A percentile compares a stretch with the other conserved stretches of the same genome.
phyloP scores from a whole-genome alignment of 2,113 vertebrate genomes.

The Oceanites oceanicus region DNA sequence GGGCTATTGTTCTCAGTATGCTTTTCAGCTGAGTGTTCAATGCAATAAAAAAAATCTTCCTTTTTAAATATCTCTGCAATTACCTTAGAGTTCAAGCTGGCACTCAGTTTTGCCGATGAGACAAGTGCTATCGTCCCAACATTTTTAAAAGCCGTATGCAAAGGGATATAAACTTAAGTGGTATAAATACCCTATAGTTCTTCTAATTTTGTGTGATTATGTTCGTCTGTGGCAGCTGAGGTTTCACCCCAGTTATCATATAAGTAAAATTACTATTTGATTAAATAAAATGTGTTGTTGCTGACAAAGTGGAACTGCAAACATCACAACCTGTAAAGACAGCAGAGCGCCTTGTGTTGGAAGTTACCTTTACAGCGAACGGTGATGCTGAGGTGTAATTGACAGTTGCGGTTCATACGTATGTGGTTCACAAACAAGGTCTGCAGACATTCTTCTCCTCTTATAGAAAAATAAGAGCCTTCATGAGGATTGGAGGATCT shows the following conservation, averaged over 20 bases:
- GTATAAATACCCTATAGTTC: background rate
- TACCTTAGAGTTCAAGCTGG: background rate
- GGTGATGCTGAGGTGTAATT: background rate
- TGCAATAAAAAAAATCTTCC: background rate
- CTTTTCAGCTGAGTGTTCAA: background rate
- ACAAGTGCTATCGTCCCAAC: background rate
- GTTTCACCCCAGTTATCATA: background rate
- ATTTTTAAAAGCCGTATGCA: background rate
- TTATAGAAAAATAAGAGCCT: background rate
- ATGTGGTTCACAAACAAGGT: background rate
- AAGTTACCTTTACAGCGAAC: background rate
- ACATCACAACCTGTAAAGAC: background rate
- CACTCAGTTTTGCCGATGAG: background rate
- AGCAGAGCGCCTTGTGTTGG: background rate
- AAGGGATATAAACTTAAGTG: background rate
- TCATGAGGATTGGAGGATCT: background rate
- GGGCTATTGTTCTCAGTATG: background rate
- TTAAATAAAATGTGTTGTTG: background rate
- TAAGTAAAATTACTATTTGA: background rate
- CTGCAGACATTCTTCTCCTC: background rate
- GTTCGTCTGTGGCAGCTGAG: background rate
- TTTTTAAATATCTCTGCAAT: background rate
- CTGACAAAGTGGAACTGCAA: background rate
- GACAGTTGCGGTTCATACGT: accelerated
- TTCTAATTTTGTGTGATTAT: background rate